Base-by-base conservation (phyloP, 2,888 invertebrate genomes). In the Chymomyza caudatula region DNA sequence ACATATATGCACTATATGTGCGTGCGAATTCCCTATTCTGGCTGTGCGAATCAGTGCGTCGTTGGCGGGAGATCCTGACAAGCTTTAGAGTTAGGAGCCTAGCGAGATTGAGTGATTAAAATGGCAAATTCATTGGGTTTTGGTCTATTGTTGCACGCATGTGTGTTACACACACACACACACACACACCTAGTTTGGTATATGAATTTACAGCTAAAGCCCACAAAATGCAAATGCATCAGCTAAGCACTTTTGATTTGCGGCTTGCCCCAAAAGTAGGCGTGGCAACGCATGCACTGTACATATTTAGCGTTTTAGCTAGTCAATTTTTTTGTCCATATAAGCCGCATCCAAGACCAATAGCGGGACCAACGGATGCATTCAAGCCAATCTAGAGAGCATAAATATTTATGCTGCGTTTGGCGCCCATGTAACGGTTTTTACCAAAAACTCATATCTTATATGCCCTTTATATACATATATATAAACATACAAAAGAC, bases 41-140 rank as follows among this genome's bases (percentile, higher is more conserved):
- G 29, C 55, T 37, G 37, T 37, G 55, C 29, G n/a, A 55, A 37
- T 55, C 42, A 42, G 19, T 17, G 55, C 15, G 11, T 19, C 54
- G 54, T 13, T 13, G 54, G 25, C 44, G 6, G 44, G 11, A 13
- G n/a, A 13, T 44, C 13, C 4, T n/a, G n/a, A n/a, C n/a, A n/a
- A n/a, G 47, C 15, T 47, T 47, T 17, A 47, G 15, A 19, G 15
- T 47, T 47, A 47, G 19, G 19, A 17, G 47, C 47, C 15, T 13
- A 47, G 47, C 5, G 29, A 71, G 72, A 79, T 74, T 77, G 75
- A 71, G 83, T 85, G 85, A 80, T 85, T 80, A 83, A 80, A 79
- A 68, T 55, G 67, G 58, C 65, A 67, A 11, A 37, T 37, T 11
- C 29, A 37, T 37, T 37, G 29, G 29, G 13, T 25, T 53, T 23